phyloP scores from a whole-genome alignment of 1,140 invertebrate species.

The Brachystomella parvula region DNA sequence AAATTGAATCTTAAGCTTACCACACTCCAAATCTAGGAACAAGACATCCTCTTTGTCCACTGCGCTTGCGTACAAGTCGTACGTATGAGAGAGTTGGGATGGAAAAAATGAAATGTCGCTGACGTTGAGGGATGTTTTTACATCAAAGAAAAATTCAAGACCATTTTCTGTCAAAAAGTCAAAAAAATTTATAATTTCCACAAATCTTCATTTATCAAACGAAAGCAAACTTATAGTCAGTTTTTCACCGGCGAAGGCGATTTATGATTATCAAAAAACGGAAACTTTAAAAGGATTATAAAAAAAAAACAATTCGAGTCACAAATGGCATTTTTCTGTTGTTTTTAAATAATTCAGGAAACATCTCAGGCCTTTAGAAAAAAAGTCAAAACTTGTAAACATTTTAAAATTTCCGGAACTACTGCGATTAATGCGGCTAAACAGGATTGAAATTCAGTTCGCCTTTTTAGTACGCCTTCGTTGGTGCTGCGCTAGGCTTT shows the following conservation, averaged over 20 bases:
- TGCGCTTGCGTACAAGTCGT: slow-evolving; percentile 66
- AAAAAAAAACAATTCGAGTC: too few species aligned
- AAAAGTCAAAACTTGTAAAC: too few species aligned
- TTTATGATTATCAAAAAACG: not conserved
- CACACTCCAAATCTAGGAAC: slow-evolving; percentile 63
- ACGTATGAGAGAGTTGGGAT: slow-evolving; percentile 63
- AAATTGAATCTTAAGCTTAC: slow-evolving; percentile 42
- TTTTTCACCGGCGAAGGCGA: not conserved
- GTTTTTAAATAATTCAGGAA: too few species aligned
- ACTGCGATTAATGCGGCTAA: not conserved
- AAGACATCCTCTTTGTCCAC: slow-evolving; percentile 66
- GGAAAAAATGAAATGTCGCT: slow-evolving; percentile 71
- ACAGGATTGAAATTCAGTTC: not conserved
- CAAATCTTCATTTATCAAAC: not conserved
- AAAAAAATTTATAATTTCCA: slow-evolving; percentile 35
- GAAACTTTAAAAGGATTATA: too few species aligned
- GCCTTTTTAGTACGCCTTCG: not conserved
- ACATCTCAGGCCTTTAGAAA: too few species aligned
- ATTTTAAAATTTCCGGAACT: too few species aligned
- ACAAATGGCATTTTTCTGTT: too few species aligned
- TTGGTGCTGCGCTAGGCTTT: not conserved
- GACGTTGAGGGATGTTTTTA: slow-evolving; percentile 66
- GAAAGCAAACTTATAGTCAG: too few species aligned
- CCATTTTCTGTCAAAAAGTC: slow-evolving; percentile 50
- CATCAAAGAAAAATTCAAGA: slow-evolving; percentile 64